Conservation (phyloP, 2,797 vertebrate species). For the Distichodus sexfasciatus region DNA sequence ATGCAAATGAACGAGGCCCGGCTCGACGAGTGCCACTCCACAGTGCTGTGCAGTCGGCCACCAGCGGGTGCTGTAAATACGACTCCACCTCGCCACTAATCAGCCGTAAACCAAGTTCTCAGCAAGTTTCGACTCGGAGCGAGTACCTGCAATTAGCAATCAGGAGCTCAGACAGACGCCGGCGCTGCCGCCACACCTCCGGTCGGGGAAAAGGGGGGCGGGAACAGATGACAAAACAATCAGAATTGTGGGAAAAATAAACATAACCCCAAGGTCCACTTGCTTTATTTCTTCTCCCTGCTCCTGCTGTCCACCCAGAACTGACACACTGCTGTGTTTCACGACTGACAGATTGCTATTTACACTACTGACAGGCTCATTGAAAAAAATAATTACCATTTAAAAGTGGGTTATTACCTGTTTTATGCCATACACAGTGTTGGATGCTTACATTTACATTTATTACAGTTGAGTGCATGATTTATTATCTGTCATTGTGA, state of each 20-base stretch:
- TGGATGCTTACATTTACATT: too few relatives aligned
- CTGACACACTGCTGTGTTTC: constrained; percentile 38
- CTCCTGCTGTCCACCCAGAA: background rate
- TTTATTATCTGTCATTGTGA: too few relatives aligned
- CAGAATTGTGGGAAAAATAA: constrained; percentile 32
- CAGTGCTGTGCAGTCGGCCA: constrained; percentile 33
- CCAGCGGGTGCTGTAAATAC: constrained; percentile 45
- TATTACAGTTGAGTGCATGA: too few relatives aligned
- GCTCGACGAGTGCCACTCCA: constrained; percentile 22
- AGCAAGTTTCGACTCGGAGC: constrained; percentile 19
- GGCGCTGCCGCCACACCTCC: background rate
- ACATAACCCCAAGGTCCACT: constrained; percentile 27
- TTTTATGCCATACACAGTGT: too few relatives aligned
- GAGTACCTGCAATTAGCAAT: constrained; percentile 41
- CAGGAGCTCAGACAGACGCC: constrained; percentile 4
- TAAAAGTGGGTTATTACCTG: too few relatives aligned
- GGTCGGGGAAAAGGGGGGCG: background rate
- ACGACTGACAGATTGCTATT: too few relatives aligned
- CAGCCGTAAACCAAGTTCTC: constrained; percentile 1
- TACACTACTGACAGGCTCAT: too few relatives aligned
- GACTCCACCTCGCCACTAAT: constrained; percentile 29
- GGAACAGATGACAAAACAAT: constrained; percentile 36
- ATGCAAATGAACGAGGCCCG: constrained; percentile 33
- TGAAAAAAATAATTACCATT: too few relatives aligned
- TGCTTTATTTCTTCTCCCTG: background rate